Base-by-base conservation (phyloP, 2,888 invertebrate genomes). In the Nomada ruficornis region DNA sequence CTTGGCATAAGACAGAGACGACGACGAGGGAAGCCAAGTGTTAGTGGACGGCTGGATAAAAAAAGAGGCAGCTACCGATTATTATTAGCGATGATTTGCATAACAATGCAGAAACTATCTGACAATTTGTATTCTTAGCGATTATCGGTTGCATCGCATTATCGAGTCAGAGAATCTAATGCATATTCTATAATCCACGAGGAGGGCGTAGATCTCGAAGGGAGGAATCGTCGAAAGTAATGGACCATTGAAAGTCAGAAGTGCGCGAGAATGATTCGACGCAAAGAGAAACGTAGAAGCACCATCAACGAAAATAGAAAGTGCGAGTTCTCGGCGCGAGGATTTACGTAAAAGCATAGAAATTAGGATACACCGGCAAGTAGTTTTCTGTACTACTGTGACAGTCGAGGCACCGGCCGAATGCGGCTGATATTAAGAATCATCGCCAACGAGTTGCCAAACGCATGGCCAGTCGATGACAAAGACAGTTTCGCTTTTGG, bases 401-500 rank as follows among this genome's bases (percentile, higher is more conserved):
- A 52, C 50, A 26, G 23, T 5, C 13, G 18, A 7, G 10, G 4
- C 36, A 44, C 20, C 3, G 11, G 15, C 5, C 55, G 42, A 71
- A 57, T 36, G 15, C 42, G 2, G 42, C 63, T 36, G 63, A 71
- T n/a, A 15, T 64, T 65, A 59, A n/a, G 20, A 59, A 57, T 67
- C 47, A 23, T 64, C 59, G 59, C 15, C 57, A 42, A 47, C 36
- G 67, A 67, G 52, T 77, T 69, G 79, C 59, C 69, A 70, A 77
- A 77, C 68, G 68, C 63, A 11, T 36, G 44, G 15, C n/a, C 57
- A 9, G 42, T 9, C 36, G 29, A 54, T 47, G 69, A 80, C 81
- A 80, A 74, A 80, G 81, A 59, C 50, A 60, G 29, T 18, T 47
- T 26, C 55, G 44, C 59, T 18, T 20, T 23, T 5, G 71, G 81